These are phyloP conservation scores for Clytia hemisphaerica DNA, from an alignment of 30 jellyfish, hydroid and myxozoan genomes.

Conservation along the genomic window DNA sequence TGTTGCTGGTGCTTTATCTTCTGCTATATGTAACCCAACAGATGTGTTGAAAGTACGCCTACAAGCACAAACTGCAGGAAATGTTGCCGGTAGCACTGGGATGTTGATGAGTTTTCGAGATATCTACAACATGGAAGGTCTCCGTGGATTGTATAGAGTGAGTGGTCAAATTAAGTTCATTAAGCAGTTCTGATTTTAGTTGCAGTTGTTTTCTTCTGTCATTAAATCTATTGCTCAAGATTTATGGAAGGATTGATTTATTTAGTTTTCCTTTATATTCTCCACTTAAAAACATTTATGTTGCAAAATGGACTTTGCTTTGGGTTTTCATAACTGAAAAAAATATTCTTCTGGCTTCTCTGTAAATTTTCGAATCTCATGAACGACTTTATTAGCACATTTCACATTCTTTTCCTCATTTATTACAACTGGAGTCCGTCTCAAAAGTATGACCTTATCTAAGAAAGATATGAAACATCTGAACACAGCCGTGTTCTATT, in stretches of 20 bases:
- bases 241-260: too few relatives aligned
- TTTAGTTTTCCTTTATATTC: background rate
- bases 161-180: background rate
- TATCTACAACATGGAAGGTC: slow-evolving; percentile 66
- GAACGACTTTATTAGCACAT: too few relatives aligned
- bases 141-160: slow-evolving; percentile 86
- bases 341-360: too few relatives aligned
- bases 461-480: too few relatives aligned
- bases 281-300: background rate
- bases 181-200: background rate
- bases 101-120: slow-evolving; percentile 61
- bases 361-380: too few relatives aligned
- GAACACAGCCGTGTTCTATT: too few relatives aligned
- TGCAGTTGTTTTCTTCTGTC: background rate
- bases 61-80: slow-evolving; percentile 80
- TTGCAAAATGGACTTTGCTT: too few relatives aligned
- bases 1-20: slow-evolving; percentile 78
- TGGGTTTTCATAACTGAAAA: too few relatives aligned
- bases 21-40: slow-evolving; percentile 90
- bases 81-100: slow-evolving; percentile 18
- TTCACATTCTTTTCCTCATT: too few relatives aligned
- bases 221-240: too few relatives aligned
- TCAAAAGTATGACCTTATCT: too few relatives aligned
- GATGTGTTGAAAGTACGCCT: slow-evolving; percentile 87
- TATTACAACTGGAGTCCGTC: too few relatives aligned